Base-by-base conservation (phyloP, 2,797 vertebrate genomes). In the Poecile montanus region DNA sequence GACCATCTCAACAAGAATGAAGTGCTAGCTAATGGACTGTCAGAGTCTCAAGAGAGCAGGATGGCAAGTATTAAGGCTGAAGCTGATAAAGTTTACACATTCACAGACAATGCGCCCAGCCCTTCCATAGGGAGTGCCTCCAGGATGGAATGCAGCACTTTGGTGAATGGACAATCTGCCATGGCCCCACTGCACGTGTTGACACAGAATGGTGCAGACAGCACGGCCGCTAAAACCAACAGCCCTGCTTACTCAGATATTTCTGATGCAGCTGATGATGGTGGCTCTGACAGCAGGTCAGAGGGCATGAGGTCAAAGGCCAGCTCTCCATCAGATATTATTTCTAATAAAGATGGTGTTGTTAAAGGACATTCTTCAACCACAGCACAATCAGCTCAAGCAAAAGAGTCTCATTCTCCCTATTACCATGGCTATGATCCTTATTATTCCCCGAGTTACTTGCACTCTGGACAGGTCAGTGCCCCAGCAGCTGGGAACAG, bases 61-160 rank as follows among this genome's bases (percentile, higher is more conserved):
- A 99, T 99, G 99, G 99, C 99, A n/a, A 99, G 99, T 79, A 99
- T 99, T 96, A 98, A 99, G 80, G 99, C 99, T 0, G 99, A 99
- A 97, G 99, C 99, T 1, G 99, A 99, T 96, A 99, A 99, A 97
- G 99, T 99, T 70, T 99, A 99, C 98, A 99, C 99, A 0, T 99
- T 99, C 96, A 99, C 99, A 3, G 99, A 99, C 97, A 99, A 99
- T 10, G 99, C 99, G 0, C 99, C 99, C 62, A 99, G 99, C 97
- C 99, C 99, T 15, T 99, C 99, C 66, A 99, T 99, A 6, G 99
- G 99, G 47, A 98, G 99, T 57, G 99, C 99, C 57, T 99, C 99
- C 1, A 97, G 99, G 79, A 98, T 99, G 72, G 99, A 99, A 62
- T 98, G 98, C 50, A 97, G 97, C 93, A 97, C 98, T 73, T 93